A percentile compares a stretch with the other conserved stretches of the same genome.
Evolutionary conservation across 2,113 vertebrate species (phyloP).

Genomic region (Oncorhynchus keta): DNA sequence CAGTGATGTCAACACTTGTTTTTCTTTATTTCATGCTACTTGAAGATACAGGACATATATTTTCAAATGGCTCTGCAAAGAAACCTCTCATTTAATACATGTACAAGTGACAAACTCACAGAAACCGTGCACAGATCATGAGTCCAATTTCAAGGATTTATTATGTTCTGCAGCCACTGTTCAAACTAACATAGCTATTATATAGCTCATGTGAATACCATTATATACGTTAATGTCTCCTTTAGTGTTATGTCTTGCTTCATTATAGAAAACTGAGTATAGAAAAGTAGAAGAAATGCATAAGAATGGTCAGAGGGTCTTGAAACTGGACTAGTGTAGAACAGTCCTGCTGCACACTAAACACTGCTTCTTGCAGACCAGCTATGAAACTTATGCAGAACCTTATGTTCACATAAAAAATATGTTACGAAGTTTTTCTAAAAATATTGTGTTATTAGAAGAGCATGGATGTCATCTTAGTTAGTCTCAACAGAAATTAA

Average conservation of each 20-base stretch:
- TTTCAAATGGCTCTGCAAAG: not conserved
- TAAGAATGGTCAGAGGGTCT: too few species aligned
- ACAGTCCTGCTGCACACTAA: not conserved
- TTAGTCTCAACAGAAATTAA: too few species aligned
- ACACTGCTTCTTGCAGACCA: not conserved
- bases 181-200: not conserved
- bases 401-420: too few species aligned
- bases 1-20: not conserved
- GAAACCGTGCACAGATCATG: not conserved
- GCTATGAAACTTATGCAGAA: too few species aligned
- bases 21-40: too few species aligned
- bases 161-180: not conserved
- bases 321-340: too few species aligned
- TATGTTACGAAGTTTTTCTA: too few species aligned
- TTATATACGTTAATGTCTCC: not conserved
- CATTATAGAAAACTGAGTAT: too few species aligned
- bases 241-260: too few species aligned
- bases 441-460: too few species aligned
- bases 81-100: not conserved
- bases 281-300: too few species aligned
- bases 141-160: not conserved
- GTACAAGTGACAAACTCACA: not conserved
- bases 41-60: not conserved
- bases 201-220: slow-evolving; percentile 11
- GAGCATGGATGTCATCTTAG: too few species aligned